Percentiles rank a stretch among this genome's conserved stretches.
These are phyloP conservation scores for Prionailurus viverrinus DNA, from an alignment of 2,113 vertebrate species.

Conservation along the genomic window DNA sequence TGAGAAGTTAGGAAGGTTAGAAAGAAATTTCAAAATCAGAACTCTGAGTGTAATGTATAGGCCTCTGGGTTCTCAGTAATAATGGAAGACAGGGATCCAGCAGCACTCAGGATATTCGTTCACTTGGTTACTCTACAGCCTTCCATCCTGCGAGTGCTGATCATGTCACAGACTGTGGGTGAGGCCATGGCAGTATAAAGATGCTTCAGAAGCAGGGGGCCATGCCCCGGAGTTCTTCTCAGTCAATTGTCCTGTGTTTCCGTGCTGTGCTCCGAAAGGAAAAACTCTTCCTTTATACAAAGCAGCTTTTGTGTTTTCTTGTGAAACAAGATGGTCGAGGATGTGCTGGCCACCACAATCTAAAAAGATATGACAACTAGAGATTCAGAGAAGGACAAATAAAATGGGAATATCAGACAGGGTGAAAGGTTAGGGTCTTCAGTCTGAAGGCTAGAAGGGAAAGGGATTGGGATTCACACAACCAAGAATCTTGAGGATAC, in stretches of 20 bases:
- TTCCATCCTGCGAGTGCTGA: too few species aligned
- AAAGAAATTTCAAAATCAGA: constrained; percentile 20
- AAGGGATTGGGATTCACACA: neutral
- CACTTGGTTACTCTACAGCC: too few species aligned
- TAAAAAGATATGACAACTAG: neutral
- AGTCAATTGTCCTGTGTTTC: neutral
- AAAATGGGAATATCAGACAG: neutral
- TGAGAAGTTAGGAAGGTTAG: constrained; percentile 28
- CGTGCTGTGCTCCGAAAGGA: neutral
- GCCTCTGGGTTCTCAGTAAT: neutral
- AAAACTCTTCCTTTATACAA: neutral
- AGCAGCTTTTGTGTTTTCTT: neutral
- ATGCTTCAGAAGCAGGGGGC: neutral
- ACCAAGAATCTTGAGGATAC: neutral
- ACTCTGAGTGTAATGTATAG: neutral
- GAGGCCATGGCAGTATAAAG: neutral
- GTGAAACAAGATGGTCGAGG: neutral
- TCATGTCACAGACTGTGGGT: neutral
- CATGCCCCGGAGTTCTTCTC: neutral
- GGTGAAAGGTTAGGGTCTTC: neutral
- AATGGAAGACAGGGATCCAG: neutral
- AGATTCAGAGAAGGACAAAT: neutral
- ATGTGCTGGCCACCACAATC: neutral
- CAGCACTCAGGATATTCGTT: neutral
- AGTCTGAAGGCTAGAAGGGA: neutral